Evolutionary conservation across 35 echinoderm and acorn worm genomes (phyloP).

Genomic region (Ophiothrix spiculata): DNA sequence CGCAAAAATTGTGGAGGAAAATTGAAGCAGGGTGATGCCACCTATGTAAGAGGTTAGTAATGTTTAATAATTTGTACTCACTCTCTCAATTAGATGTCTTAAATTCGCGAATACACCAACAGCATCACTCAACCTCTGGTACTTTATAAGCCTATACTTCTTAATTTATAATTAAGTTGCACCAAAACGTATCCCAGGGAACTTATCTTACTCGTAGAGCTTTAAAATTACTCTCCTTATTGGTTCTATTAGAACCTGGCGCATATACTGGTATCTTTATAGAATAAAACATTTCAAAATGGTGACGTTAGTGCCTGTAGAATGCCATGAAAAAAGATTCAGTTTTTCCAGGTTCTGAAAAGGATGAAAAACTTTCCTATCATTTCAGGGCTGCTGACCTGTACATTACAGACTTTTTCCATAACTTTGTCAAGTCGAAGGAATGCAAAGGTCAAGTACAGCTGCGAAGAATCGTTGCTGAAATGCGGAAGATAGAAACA

Average conservation of each 20-base stretch:
- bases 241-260: not conserved
- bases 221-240: not conserved
- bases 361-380: not conserved
- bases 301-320: not conserved
- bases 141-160: too few species aligned
- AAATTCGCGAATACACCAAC: too few species aligned
- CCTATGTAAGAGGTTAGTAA: too few species aligned
- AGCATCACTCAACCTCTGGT: too few species aligned
- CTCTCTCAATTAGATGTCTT: too few species aligned
- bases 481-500: constrained; percentile 21
- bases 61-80: too few species aligned
- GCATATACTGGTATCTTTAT: not conserved
- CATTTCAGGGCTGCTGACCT: constrained; percentile 75
- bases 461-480: constrained; percentile 46
- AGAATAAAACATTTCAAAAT: too few species aligned
- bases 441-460: not conserved
- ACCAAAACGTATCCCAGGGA: too few species aligned
- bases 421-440: constrained; percentile 44
- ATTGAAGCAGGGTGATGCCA: too few species aligned
- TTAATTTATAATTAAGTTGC: too few species aligned
- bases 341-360: not conserved
- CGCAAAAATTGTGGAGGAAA: not conserved
- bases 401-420: constrained; percentile 76
- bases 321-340: not conserved
- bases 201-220: not conserved